Base-by-base conservation (phyloP, 1,140 invertebrate species). In the Cepaea nemoralis region DNA sequence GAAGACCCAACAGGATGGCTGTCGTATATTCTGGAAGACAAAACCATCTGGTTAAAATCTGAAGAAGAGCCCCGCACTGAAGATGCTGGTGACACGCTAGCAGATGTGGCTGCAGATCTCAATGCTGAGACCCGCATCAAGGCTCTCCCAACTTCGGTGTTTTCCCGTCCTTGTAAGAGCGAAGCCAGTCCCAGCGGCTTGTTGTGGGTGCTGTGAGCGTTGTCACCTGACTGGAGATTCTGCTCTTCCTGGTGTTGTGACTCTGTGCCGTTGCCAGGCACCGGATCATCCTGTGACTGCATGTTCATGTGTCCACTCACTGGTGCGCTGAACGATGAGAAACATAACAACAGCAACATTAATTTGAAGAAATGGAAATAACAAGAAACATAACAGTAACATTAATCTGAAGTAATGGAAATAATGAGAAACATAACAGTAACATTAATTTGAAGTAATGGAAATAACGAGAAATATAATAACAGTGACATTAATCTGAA, bases 111-210 rank as follows among this genome's bases (percentile, higher is more conserved):
- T 24, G 77, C 24, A 8, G 33, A 31, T 59, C 59, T 35, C 27
- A 74, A 67, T 40, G 82, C 63, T 24, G 50, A 45, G 48, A 48
- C 73, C 16, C 70, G 67, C 55, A 77, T 59, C 35, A 70, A 19
- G 24, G 74, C 39, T 35, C 69, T 69, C 40, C 35, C 77, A 40
- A 67, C 63, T 16, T 67, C 69, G 31, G 77, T 55, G 31, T 69
- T 42, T 66, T 90, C 87, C 71, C 96, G 92, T 88, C 96, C 96
- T 81, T 96, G 95, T 16, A 97, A 91, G 91, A 96, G 94, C 83
- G 95, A 94, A 0, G 96, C 96, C 12, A 97, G 90, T 0, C 95
- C 95, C 12, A 95, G 90, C 12, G 95, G 95, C 37, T 95, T 95
- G 31, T 95, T 96, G 89, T 95, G 96, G 1, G 95, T 96, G 8